Percentiles rank a stretch among this genome's conserved stretches.
Conservation (phyloP, 2,888 invertebrate species). For the Sericinus montela region DNA sequence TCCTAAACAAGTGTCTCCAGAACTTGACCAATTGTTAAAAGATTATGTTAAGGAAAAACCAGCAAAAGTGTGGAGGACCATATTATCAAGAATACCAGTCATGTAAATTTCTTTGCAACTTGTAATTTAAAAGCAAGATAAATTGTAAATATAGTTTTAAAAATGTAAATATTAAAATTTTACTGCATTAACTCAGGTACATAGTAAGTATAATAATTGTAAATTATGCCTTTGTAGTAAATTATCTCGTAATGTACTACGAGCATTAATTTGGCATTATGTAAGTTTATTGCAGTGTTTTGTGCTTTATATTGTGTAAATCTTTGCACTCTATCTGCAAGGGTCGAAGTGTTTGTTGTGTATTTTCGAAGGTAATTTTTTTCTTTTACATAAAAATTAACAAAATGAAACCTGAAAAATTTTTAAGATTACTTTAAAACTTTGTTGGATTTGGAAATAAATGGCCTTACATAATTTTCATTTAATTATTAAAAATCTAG, state of each 20-base stretch:
- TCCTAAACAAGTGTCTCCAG: slow-evolving; percentile 42
- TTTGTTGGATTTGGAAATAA: too few species aligned
- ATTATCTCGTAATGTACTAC: background rate
- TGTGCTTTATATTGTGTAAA: background rate
- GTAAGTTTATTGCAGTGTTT: background rate
- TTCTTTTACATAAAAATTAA: too few species aligned
- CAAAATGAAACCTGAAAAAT: too few species aligned
- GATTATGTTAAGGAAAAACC: slow-evolving; percentile 50
- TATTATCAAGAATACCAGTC: slow-evolving; percentile 31
- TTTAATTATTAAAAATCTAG: too few species aligned
- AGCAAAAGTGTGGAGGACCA: slow-evolving; percentile 45
- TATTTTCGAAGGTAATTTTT: background rate
- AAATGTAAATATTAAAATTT: background rate
- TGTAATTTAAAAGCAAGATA: background rate
- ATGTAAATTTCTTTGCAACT: background rate
- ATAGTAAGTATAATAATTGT: background rate
- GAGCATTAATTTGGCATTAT: background rate
- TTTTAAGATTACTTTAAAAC: too few species aligned
- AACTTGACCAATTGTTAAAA: slow-evolving; percentile 42
- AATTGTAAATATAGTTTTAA: background rate
- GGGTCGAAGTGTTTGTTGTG: background rate
- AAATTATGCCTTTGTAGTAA: background rate
- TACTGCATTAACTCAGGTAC: background rate
- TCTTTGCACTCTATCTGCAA: background rate
- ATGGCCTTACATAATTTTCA: too few species aligned